These are phyloP conservation scores for Coturnix japonica DNA, from an alignment of 2,113 vertebrate species.

Conservation along the genomic window DNA sequence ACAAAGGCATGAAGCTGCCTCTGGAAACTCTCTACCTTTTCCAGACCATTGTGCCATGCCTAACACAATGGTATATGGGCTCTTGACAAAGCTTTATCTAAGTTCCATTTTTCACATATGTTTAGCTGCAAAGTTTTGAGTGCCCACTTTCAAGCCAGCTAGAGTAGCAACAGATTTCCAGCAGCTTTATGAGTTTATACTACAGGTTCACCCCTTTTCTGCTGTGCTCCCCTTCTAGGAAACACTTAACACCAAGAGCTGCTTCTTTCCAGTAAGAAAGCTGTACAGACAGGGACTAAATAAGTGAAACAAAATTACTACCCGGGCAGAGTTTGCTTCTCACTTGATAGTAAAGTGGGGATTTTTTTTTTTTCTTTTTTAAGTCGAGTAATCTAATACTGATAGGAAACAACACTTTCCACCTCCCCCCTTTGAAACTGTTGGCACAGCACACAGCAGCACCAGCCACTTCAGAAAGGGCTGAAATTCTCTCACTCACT, in stretches of 20 bases:
- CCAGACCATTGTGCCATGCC: background rate
- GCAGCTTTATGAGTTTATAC: background rate
- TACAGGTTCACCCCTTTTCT: rapidly evolving
- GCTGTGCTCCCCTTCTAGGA: background rate
- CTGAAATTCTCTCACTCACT: background rate
- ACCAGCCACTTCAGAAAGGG: background rate
- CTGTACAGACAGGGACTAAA: background rate
- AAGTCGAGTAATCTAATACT: conserved; percentile 27
- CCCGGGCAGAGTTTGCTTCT: background rate
- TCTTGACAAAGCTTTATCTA: background rate
- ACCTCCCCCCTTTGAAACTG: conserved; percentile 38
- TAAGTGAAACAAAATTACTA: background rate
- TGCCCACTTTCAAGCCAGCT: background rate
- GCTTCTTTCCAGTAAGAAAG: background rate
- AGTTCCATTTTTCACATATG: background rate
- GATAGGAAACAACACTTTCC: conserved; percentile 44
- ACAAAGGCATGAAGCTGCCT: background rate
- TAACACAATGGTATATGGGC: too few species aligned
- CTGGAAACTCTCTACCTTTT: background rate
- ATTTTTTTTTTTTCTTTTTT: background rate
- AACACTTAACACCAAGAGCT: rapidly evolving
- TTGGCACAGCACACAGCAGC: background rate
- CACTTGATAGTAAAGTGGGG: background rate
- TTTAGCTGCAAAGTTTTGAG: background rate
- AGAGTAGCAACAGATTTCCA: background rate